phyloP scores from a whole-genome alignment of 1,140 invertebrate species.

The Leucophenga varia region DNA sequence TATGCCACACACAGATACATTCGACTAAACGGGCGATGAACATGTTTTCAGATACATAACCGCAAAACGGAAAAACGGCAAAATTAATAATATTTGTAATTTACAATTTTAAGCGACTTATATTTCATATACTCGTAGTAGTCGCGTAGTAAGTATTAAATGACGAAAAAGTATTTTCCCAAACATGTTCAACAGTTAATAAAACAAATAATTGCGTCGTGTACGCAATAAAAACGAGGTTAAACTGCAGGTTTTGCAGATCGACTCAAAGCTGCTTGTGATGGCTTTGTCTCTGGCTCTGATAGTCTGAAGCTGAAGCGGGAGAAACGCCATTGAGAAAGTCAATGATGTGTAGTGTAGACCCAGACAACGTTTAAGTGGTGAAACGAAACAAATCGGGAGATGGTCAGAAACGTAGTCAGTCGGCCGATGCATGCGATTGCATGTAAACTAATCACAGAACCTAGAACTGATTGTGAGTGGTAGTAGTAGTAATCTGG shows the following conservation, averaged over 20 bases:
- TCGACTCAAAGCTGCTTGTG: neutral
- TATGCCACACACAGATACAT: slow-evolving; percentile 13
- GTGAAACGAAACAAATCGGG: too few species aligned
- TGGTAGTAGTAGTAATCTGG: too few species aligned
- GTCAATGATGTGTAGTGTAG: slow-evolving; percentile 5
- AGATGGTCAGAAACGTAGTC: slow-evolving; percentile 7
- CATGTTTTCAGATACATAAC: slow-evolving; percentile 28
- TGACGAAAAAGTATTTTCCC: neutral
- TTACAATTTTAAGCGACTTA: slow-evolving; percentile 44
- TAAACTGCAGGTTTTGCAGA: slow-evolving; percentile 32
- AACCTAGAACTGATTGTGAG: too few species aligned
- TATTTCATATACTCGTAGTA: slow-evolving; percentile 23
- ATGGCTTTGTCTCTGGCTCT: slow-evolving; percentile 12
- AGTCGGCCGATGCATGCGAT: neutral
- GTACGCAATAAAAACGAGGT: slow-evolving; percentile 50
- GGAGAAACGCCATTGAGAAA: slow-evolving; percentile 19
- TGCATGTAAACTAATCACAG: too few species aligned
- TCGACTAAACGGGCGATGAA: slow-evolving; percentile 18
- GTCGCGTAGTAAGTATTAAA: neutral
- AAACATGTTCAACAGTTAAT: slow-evolving; percentile 52
- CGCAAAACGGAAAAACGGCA: slow-evolving; percentile 19
- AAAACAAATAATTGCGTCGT: slow-evolving; percentile 53
- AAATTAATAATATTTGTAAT: slow-evolving; percentile 41
- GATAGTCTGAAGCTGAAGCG: slow-evolving; percentile 27
- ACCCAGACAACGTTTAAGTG: too few species aligned